phyloP scores from a whole-genome alignment of 1,140 invertebrate genomes.

The Babylonia areolata region DNA sequence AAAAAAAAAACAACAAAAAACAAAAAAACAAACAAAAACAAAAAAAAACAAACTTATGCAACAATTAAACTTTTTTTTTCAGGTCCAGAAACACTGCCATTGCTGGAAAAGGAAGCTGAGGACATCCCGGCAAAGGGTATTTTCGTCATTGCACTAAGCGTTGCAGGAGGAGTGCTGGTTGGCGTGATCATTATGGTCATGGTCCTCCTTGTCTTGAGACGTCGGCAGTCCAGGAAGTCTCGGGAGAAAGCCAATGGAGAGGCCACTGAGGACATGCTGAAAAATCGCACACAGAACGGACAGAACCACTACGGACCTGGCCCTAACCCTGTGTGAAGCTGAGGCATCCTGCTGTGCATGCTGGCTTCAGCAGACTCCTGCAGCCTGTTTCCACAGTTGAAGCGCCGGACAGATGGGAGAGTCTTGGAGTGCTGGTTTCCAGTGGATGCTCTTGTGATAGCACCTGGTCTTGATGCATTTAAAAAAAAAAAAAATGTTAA shows the following conservation, averaged over 20 bases:
- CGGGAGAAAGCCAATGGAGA: neutral
- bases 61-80: neutral
- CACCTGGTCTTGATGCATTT: no score
- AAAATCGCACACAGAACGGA: neutral
- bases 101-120: neutral
- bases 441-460: no score
- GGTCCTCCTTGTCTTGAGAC: neutral
- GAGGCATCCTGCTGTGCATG: neutral
- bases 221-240: neutral
- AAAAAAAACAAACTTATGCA: no score
- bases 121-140: neutral
- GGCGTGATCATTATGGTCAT: neutral
- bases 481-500: no score
- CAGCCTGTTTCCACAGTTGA: no score
- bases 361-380: no score
- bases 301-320: neutral
- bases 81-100: neutral
- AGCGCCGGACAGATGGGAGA: no score
- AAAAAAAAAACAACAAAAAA: no score
- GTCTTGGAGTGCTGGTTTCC: no score
- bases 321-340: neutral
- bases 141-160: neutral
- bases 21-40: no score
- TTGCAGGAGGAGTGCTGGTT: neutral
- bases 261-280: neutral